These are phyloP conservation scores for Macquaria ambigua DNA, from an alignment of 2,113 vertebrate genomes.

Conservation along the genomic window DNA sequence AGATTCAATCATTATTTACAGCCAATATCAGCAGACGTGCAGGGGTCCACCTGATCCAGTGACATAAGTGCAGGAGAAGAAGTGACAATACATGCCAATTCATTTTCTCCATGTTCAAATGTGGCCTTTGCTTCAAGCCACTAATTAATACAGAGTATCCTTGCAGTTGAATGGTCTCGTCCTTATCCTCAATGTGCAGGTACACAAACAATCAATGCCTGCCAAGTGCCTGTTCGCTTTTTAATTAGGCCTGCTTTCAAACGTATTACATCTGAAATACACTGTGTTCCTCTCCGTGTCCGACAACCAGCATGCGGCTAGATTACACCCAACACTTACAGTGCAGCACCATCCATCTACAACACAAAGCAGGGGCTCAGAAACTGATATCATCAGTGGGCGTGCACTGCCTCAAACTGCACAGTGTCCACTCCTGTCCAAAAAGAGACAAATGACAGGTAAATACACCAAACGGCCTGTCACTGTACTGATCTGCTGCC, in stretches of 20 bases:
- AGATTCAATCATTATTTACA: slow-evolving; percentile 35
- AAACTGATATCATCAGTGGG: slow-evolving; percentile 68
- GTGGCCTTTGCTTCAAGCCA: slow-evolving; percentile 57
- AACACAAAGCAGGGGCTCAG: slow-evolving; percentile 49
- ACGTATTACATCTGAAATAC: slow-evolving; percentile 71
- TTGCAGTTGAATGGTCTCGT: slow-evolving; percentile 63
- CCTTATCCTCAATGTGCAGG: slow-evolving; percentile 78
- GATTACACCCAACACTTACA: slow-evolving; percentile 65
- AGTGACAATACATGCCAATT: slow-evolving; percentile 49
- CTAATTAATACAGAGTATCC: slow-evolving; percentile 74
- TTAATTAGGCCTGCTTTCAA: slow-evolving; percentile 79
- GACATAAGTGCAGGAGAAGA: slow-evolving; percentile 18
- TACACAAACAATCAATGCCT: slow-evolving; percentile 79
- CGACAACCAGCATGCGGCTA: slow-evolving; percentile 62
- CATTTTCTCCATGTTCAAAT: slow-evolving; percentile 57
- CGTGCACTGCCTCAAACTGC: slow-evolving; percentile 41
- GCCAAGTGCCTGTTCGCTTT: slow-evolving; percentile 75
- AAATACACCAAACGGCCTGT: slow-evolving; percentile 74
- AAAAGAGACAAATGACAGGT: slow-evolving; percentile 79
- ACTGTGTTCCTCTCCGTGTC: slow-evolving; percentile 68
- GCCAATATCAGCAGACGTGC: slow-evolving; percentile 40
- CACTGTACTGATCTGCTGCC: slow-evolving; percentile 60
- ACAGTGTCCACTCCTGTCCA: slow-evolving; percentile 70
- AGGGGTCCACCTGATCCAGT: neutral
- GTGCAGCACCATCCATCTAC: slow-evolving; percentile 65